These are phyloP conservation scores for Chrysomela aeneicollis DNA, from an alignment of 2,888 invertebrate genomes.

Conservation along the genomic window DNA sequence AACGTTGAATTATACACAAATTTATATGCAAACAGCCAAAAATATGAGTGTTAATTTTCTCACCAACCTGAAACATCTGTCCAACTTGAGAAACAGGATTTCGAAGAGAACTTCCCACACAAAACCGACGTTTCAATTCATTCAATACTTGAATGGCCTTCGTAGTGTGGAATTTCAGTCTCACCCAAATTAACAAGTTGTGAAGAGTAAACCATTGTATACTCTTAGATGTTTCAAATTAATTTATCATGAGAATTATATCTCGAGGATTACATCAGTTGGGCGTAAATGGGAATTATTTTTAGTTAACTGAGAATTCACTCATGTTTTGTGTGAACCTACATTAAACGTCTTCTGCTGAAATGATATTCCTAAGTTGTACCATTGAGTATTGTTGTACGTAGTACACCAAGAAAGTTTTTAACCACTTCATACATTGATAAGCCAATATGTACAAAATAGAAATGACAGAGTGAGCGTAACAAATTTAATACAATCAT, in stretches of 20 bases:
- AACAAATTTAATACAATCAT: no score
- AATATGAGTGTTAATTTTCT: slow-evolving; percentile 10
- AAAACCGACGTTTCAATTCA: background rate
- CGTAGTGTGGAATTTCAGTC: slow-evolving; percentile 3
- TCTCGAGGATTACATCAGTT: no score
- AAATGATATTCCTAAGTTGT: no score
- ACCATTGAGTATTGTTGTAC: no score
- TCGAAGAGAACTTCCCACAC: slow-evolving; percentile 13
- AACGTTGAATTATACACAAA: background rate
- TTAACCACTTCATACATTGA: no score
- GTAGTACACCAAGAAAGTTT: no score
- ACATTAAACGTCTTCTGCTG: no score
- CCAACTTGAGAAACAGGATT: slow-evolving; percentile 1
- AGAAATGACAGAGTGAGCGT: no score
- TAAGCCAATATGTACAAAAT: no score
- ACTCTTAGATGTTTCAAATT: background rate
- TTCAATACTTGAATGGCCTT: slow-evolving; percentile 1
- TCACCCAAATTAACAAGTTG: slow-evolving; percentile 3
- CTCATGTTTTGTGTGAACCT: no score
- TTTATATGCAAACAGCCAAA: slow-evolving; percentile 1
- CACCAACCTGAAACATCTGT: slow-evolving; percentile 12
- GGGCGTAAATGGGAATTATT: no score
- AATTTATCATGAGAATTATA: background rate
- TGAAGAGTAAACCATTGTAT: slow-evolving; percentile 1
- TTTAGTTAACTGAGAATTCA: no score